Evolutionary conservation across 2,113 vertebrate species (phyloP).

Genomic region (Bubo scandiacus): DNA sequence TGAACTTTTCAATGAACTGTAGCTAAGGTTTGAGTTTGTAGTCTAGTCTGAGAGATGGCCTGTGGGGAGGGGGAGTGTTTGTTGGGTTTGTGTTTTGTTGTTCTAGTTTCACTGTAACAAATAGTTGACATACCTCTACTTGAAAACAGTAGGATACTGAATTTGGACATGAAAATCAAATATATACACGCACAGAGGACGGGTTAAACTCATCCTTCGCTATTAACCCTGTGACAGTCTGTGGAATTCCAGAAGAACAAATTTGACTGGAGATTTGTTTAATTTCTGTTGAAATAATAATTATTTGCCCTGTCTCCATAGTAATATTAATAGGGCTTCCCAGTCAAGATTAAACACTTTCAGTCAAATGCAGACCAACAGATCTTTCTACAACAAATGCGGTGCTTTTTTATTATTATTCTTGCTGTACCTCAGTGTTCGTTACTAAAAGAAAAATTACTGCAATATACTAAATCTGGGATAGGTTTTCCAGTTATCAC

Average conservation of each 20-base stretch:
- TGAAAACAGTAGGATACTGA: not conserved
- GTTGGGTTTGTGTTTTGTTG: slow-evolving; percentile 6
- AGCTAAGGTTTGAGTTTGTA: not conserved
- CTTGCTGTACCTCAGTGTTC: slow-evolving; percentile 70
- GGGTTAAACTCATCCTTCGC: not conserved
- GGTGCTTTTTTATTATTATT: slow-evolving; percentile 73
- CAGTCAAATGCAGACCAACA: slow-evolving; percentile 61
- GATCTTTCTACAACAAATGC: slow-evolving; percentile 67
- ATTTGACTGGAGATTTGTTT: slow-evolving; percentile 48
- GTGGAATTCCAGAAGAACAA: not conserved
- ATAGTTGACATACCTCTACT: not conserved
- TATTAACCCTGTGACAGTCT: not conserved
- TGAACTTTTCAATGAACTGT: not conserved
- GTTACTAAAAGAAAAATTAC: slow-evolving; percentile 36
- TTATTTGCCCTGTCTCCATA: not conserved
- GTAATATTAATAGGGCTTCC: slow-evolving; percentile 53
- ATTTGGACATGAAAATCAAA: not conserved
- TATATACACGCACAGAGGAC: not conserved
- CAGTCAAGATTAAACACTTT: slow-evolving; percentile 76
- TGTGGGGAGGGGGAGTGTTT: not conserved
- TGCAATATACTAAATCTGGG: slow-evolving; percentile 67
- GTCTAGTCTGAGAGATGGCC: not conserved
- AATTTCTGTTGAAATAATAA: not conserved
- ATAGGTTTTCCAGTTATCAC: slow-evolving; percentile 54
- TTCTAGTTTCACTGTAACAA: slow-evolving; percentile 17